These are phyloP conservation scores for Phortica okadai DNA, from an alignment of 2,888 invertebrate genomes.

Conservation along the genomic window DNA sequence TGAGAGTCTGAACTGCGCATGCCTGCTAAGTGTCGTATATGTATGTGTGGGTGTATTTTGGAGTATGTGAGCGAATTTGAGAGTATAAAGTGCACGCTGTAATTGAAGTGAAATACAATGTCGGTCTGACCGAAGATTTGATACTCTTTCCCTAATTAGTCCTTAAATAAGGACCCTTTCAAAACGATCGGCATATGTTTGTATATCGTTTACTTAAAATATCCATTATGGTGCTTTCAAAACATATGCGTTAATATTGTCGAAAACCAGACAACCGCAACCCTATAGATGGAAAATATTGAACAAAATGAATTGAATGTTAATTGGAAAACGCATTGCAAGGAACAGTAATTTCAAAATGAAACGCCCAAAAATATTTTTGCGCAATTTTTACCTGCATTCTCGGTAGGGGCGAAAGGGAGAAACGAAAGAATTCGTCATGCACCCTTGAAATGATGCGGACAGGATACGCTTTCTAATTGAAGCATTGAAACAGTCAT, in stretches of 20 bases:
- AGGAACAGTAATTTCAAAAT: slow-evolving; percentile 15
- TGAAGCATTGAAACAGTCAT: slow-evolving; percentile 49
- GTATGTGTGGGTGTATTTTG: too few relatives aligned
- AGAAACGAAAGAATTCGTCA: not conserved
- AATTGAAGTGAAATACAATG: too few relatives aligned
- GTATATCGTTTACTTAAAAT: not conserved
- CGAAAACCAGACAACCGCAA: slow-evolving; percentile 45
- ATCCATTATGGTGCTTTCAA: not conserved
- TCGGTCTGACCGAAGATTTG: too few relatives aligned
- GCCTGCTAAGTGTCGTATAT: too few relatives aligned
- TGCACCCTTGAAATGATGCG: slow-evolving; percentile 28
- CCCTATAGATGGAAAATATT: slow-evolving; percentile 36
- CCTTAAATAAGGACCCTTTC: not conserved
- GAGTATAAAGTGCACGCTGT: too few relatives aligned
- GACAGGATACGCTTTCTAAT: slow-evolving; percentile 11
- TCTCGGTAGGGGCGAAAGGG: not conserved
- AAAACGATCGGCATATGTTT: not conserved
- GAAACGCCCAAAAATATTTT: slow-evolving; percentile 16
- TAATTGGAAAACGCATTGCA: slow-evolving; percentile 55
- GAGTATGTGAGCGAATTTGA: too few relatives aligned
- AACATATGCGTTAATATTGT: slow-evolving; percentile 37
- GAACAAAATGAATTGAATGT: slow-evolving; percentile 57
- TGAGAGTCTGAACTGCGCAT: too few relatives aligned
- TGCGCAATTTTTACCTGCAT: slow-evolving; percentile 2
- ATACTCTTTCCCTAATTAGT: not conserved